A percentile compares a stretch with the other conserved stretches of the same genome.
Conservation (phyloP, 2,113 vertebrate species). For the Gallinago undulata region DNA sequence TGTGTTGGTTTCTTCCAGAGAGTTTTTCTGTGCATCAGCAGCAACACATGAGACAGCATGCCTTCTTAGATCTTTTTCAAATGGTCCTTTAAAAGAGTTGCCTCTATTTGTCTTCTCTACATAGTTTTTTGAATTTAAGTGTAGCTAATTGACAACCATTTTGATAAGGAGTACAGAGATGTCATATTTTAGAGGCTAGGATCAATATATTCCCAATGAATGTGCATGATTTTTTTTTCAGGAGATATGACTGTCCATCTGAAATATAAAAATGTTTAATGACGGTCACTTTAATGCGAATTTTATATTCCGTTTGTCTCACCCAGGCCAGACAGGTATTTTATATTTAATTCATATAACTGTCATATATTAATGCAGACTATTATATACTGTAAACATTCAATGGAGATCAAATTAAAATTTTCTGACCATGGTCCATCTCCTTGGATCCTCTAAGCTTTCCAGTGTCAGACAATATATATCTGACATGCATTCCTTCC, state of each 20-base stretch:
- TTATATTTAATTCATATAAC: background rate
- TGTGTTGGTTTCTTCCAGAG: background rate
- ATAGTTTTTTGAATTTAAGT: background rate
- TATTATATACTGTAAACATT: background rate
- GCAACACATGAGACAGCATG: conserved; percentile 8
- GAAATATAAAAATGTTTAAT: background rate
- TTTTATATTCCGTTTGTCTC: background rate
- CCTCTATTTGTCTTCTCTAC: background rate
- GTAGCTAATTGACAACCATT: background rate
- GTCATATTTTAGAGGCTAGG: background rate
- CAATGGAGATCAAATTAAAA: background rate
- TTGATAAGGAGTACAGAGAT: background rate
- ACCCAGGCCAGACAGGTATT: background rate
- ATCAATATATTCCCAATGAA: background rate
- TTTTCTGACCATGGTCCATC: background rate
- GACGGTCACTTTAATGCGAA: background rate
- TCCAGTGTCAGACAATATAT: background rate
- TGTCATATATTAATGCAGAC: background rate
- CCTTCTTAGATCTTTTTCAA: background rate
- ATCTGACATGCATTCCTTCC: background rate
- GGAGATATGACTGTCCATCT: background rate
- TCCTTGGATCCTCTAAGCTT: background rate
- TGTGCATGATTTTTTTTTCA: background rate
- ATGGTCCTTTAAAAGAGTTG: background rate
- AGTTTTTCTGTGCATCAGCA: background rate